Evolutionary conservation across 1,140 invertebrate genomes (phyloP).

Genomic region (Heliconius hermathena): DNA sequence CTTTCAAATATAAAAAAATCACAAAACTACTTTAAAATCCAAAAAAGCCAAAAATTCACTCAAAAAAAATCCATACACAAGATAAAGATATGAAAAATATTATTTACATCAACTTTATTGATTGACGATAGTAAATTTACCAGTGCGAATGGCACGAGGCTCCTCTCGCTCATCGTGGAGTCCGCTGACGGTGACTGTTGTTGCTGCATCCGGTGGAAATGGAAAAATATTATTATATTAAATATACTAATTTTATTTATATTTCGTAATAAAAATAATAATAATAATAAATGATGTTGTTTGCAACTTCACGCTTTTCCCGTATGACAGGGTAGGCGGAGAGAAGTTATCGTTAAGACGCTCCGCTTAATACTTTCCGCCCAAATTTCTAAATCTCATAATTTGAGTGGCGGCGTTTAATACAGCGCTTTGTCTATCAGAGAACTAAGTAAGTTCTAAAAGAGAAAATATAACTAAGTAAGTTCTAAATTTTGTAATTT

Average conservation of each 20-base stretch:
- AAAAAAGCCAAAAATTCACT: background rate
- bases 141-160: slow-evolving; percentile 79
- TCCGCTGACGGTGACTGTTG: slow-evolving; percentile 81
- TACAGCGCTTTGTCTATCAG: too few relatives aligned
- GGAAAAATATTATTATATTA: background rate
- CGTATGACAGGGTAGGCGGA: background rate
- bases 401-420: too few relatives aligned
- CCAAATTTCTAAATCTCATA: background rate
- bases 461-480: too few relatives aligned
- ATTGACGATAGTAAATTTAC: slow-evolving; percentile 77
- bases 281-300: background rate
- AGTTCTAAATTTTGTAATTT: too few relatives aligned
- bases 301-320: too few relatives aligned
- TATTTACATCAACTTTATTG: slow-evolving; percentile 77
- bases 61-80: background rate
- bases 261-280: too few relatives aligned
- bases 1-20: background rate
- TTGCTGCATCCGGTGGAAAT: slow-evolving; percentile 67
- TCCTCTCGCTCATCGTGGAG: slow-evolving; percentile 80
- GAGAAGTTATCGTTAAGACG: background rate
- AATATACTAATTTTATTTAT: background rate
- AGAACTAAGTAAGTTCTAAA: too few relatives aligned
- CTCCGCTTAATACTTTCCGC: background rate
- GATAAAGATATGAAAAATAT: slow-evolving; percentile 46
- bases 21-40: background rate